These are phyloP conservation scores for Poecilia picta DNA, from an alignment of 2,797 vertebrate genomes.

Conservation along the genomic window DNA sequence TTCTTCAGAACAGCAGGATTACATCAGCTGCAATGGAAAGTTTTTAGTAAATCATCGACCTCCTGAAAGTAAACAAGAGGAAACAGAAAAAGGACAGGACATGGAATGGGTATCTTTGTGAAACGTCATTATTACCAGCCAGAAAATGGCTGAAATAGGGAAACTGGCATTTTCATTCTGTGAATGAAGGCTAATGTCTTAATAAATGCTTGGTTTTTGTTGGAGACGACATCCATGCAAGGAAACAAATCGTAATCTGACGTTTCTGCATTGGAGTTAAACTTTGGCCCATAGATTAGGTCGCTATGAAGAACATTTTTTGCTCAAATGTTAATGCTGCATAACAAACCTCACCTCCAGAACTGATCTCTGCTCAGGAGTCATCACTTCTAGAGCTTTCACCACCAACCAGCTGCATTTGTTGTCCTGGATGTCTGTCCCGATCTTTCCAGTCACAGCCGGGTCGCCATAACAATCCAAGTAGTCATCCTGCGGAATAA, in stretches of 20 bases:
- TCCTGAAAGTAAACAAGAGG: not conserved
- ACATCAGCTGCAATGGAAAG: not conserved
- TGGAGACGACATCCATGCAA: not conserved
- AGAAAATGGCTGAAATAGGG: not conserved
- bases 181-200: not conserved
- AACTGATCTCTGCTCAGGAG: conserved; percentile 81
- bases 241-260: not conserved
- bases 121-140: too few species aligned
- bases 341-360: conserved; percentile 82
- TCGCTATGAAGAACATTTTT: not conserved
- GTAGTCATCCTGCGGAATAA: conserved; percentile 90
- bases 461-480: conserved; percentile 95
- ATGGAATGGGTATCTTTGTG: not conserved
- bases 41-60: not conserved
- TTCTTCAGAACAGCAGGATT: not conserved
- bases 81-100: not conserved
- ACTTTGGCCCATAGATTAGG: not conserved
- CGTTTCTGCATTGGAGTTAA: not conserved
- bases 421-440: conserved; percentile 98
- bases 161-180: not conserved
- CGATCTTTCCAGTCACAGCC: conserved; percentile 91
- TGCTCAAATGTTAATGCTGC: not conserved
- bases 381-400: conserved; percentile 85
- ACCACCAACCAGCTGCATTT: conserved; percentile 99
- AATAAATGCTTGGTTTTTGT: not conserved